Evolutionary conservation across 2,113 vertebrate genomes (phyloP).

Genomic region (Actinemys pallida): DNA sequence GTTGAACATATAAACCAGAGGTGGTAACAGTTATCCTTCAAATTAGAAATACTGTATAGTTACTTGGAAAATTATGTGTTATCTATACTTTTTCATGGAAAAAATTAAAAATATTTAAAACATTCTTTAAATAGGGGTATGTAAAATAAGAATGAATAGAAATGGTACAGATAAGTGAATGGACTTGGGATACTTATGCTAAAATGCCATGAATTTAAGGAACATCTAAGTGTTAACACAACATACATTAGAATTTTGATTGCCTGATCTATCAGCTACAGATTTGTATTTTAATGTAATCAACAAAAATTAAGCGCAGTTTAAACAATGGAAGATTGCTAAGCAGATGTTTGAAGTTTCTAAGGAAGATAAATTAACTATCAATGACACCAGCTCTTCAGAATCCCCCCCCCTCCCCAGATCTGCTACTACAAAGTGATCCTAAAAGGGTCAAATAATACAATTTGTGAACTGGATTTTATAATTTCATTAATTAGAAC

Average conservation of each 20-base stretch:
- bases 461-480: conserved; percentile 29
- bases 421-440: conserved; percentile 57
- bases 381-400: conserved; percentile 49
- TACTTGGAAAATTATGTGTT: background rate
- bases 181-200: conserved; percentile 16
- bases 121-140: background rate
- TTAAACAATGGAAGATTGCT: conserved; percentile 67
- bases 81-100: background rate
- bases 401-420: conserved; percentile 51
- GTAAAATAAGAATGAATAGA: conserved; percentile 10
- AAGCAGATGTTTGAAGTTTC: conserved; percentile 49
- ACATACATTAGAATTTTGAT: conserved; percentile 60
- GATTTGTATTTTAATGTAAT: conserved; percentile 77
- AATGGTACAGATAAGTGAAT: conserved; percentile 1
- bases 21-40: conserved; percentile 47
- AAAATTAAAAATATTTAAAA: background rate
- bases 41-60: conserved; percentile 32
- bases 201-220: conserved; percentile 10
- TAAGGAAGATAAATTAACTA: conserved; percentile 18
- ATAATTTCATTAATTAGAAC: conserved; percentile 23
- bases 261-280: conserved; percentile 56
- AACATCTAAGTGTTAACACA: conserved; percentile 40
- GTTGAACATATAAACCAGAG: conserved; percentile 31
- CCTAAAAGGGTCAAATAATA: conserved; percentile 51
- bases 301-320: conserved; percentile 68